Evolutionary conservation across 2,113 vertebrate species (phyloP), one percentile per base, ranked within the genome.

Genomic region (Gorsachius goisagi): DNA sequence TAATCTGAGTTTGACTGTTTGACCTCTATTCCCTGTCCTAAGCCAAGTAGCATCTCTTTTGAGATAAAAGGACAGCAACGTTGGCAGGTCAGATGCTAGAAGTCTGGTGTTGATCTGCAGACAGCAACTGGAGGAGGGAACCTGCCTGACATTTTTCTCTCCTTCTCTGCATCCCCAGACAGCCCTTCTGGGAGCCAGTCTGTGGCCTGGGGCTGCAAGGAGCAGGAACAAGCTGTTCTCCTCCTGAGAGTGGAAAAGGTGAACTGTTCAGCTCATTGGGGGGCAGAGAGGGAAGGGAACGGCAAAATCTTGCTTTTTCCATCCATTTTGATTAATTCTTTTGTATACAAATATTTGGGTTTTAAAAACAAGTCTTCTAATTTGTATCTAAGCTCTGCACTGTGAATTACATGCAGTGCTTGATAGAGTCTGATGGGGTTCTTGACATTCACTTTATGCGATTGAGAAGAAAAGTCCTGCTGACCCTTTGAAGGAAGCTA

Each of bases 161-260:
- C 73, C 59, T n/a, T n/a, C n/a, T 53, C 60, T 50, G 24, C 90
- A 58, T 93, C 28, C 49, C 30, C 68, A 44, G 81, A 72, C 55
- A 88, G 69, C 87, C 39, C 50, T 91, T 87, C 66, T 85, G 76
- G 44, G 82, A 80, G 59, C 18, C 85, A 66, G 56, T 33, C 47
- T 89, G 82, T 72, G 78, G 87, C 93, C 90, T 72, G 41, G 59
- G 83, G 91, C 96, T 87, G 24, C 41, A 32, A 94, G 73, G 22
- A 89, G 45, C 59, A 82, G 59, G 35, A 93, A 50, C 73, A 94
- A 92, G 66, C 66, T 87, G 63, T 78, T 67, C 35, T 69, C 24
- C n/a, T 85, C 62, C 24, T 60, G 22, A 56, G 24, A 74, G 27
- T 20, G 32, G 47, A 82, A 87, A 90, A 87, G 67, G 73, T 90